phyloP scores from a whole-genome alignment of 2,888 invertebrate genomes.

The Julus scandinavius region DNA sequence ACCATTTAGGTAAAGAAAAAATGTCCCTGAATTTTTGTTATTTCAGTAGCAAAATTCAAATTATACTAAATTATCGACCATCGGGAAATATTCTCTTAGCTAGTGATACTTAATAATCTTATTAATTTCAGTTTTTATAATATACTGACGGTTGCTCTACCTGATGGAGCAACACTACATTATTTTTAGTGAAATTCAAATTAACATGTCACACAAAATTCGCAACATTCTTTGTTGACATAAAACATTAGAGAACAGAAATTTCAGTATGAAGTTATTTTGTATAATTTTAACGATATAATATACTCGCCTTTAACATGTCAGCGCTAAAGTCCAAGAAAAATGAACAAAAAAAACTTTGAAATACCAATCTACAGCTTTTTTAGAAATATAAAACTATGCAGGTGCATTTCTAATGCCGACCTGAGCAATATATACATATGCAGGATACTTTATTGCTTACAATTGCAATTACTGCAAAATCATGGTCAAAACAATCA shows the following conservation, averaged over 20 bases:
- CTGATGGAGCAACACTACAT: not conserved
- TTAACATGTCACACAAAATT: not conserved
- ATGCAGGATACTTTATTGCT: slow-evolving; percentile 5
- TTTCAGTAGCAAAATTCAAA: too few relatives aligned
- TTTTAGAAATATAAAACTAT: not conserved
- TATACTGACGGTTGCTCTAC: not conserved
- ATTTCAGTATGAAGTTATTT: not conserved
- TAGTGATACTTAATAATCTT: not conserved
- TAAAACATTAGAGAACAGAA: not conserved
- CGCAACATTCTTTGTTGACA: not conserved
- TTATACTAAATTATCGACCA: too few relatives aligned
- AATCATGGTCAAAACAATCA: slow-evolving; percentile 27
- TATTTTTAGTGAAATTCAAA: not conserved
- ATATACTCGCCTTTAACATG: not conserved
- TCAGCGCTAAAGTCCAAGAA: not conserved
- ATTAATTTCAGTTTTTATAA: not conserved
- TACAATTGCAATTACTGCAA: not conserved
- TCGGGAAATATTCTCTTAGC: too few relatives aligned
- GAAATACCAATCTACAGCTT: not conserved
- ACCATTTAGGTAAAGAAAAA: not conserved
- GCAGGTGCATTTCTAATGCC: not conserved
- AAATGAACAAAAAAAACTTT: not conserved
- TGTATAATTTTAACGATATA: not conserved
- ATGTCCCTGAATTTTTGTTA: too few relatives aligned
- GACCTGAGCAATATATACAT: not conserved